phyloP scores from a whole-genome alignment of 2,888 invertebrate species.

The Panopea generosa region DNA sequence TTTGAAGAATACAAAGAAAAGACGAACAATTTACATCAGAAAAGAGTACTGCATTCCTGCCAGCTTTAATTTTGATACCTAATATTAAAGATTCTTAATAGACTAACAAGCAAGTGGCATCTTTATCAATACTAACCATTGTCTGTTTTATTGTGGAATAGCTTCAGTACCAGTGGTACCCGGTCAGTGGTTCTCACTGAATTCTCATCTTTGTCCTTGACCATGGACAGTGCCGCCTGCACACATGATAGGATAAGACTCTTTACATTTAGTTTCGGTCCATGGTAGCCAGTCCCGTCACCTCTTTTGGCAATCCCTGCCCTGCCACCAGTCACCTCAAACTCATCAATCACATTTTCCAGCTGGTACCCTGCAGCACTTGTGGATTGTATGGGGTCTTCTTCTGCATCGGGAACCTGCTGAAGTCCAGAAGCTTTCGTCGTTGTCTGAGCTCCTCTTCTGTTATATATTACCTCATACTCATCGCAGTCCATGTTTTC shows the following conservation, averaged over 20 bases:
- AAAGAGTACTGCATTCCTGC: too few species aligned
- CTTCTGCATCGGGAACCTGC: too few species aligned
- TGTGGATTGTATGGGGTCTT: background rate
- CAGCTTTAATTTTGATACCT: too few species aligned
- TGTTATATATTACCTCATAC: too few species aligned
- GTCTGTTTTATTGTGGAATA: conserved; percentile 38
- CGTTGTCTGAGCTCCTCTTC: too few species aligned
- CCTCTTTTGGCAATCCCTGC: background rate
- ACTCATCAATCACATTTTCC: conserved; percentile 14
- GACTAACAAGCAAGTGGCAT: too few species aligned
- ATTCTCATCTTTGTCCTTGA: conserved; percentile 68
- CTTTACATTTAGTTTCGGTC: conserved; percentile 40
- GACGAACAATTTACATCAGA: too few species aligned
- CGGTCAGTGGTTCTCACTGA: conserved; percentile 69
- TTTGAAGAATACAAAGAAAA: too few species aligned
- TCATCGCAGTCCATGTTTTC: conserved; percentile 16
- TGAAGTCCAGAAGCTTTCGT: too few species aligned
- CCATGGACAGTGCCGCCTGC: conserved; percentile 75
- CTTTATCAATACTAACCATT: too few species aligned
- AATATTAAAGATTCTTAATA: too few species aligned
- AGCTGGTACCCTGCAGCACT: background rate
- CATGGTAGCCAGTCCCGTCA: background rate
- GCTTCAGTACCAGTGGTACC: conserved; percentile 66
- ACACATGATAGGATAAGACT: conserved; percentile 67
- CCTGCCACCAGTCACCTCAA: conserved; percentile 11